Evolutionary conservation across 1,140 invertebrate species (phyloP).

Genomic region (Drosophila nannoptera): DNA sequence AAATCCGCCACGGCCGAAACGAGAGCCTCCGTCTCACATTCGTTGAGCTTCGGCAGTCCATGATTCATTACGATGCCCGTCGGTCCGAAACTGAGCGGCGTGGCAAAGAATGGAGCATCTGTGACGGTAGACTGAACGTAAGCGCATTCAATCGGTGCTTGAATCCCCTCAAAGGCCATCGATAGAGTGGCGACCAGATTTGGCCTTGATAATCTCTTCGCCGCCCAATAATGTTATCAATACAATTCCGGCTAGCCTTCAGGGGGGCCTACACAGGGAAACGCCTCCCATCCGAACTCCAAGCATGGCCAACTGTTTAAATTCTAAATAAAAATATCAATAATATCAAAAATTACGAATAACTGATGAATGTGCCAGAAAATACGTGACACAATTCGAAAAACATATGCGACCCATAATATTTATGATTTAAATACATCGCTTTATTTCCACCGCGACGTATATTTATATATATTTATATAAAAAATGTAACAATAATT

Average conservation of each 20-base stretch:
- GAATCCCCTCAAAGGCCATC: slow-evolving; percentile 95
- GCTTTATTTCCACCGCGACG: slow-evolving; percentile 11
- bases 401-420: not conserved
- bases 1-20: slow-evolving; percentile 93
- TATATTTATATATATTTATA: too few species aligned
- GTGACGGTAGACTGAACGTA: slow-evolving; percentile 93
- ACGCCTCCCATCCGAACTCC: slow-evolving; percentile 71
- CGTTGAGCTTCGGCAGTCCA: slow-evolving; percentile 91
- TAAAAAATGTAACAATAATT: not conserved
- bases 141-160: slow-evolving; percentile 94
- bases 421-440: not conserved
- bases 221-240: slow-evolving; percentile 92
- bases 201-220: slow-evolving; percentile 98
- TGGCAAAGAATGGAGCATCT: slow-evolving; percentile 94
- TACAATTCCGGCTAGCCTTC: slow-evolving; percentile 83
- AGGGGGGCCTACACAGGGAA: slow-evolving; percentile 91
- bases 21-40: slow-evolving; percentile 90
- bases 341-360: not conserved
- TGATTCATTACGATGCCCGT: slow-evolving; percentile 95
- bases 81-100: slow-evolving; percentile 92
- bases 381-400: too few species aligned
- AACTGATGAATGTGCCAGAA: too few species aligned
- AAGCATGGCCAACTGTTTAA: not conserved
- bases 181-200: slow-evolving; percentile 98
- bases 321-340: too few species aligned